A percentile compares a stretch with the other conserved stretches of the same genome.
These are phyloP conservation scores for Thaumetopoea pityocampa DNA, from an alignment of 1,140 invertebrate genomes.

Conservation along the genomic window DNA sequence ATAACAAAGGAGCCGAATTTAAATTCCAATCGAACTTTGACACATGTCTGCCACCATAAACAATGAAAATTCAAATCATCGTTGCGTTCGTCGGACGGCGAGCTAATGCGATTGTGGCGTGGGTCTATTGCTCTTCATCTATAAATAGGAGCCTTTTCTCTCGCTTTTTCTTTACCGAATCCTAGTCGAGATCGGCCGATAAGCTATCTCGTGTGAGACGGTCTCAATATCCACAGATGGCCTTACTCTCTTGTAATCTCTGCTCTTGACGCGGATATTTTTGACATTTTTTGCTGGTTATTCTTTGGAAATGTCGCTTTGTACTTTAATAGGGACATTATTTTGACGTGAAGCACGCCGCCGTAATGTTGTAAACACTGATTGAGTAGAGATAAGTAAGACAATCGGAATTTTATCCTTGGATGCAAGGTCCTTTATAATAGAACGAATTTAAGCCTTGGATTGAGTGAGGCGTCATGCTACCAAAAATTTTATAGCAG, in stretches of 20 bases:
- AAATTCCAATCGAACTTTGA: conserved; percentile 76
- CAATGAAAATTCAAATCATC: conserved; percentile 75
- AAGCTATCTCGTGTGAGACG: conserved; percentile 71
- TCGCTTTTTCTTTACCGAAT: conserved; percentile 71
- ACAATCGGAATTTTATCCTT: conserved; percentile 51
- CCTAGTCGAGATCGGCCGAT: conserved; percentile 66
- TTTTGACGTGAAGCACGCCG: conserved; percentile 67
- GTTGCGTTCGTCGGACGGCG: conserved; percentile 54
- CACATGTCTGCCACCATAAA: conserved; percentile 76
- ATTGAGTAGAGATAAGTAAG: conserved; percentile 71
- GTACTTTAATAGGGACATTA: conserved; percentile 73
- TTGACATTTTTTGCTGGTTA: conserved; percentile 63
- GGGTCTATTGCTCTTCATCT: conserved; percentile 65
- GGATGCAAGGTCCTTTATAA: conserved; percentile 47
- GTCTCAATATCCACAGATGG: conserved; percentile 75
- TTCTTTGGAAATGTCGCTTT: conserved; percentile 66
- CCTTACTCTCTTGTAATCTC: conserved; percentile 68
- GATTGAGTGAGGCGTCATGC: conserved; percentile 10
- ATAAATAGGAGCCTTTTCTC: conserved; percentile 73
- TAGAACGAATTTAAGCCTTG: conserved; percentile 20
- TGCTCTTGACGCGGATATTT: conserved; percentile 54
- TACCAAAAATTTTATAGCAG: conserved; percentile 15
- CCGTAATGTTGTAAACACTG: conserved; percentile 71
- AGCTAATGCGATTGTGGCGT: conserved; percentile 69
- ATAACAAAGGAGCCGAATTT: conserved; percentile 75